These are phyloP conservation scores for Formica exsecta DNA, from an alignment of 1,140 invertebrate genomes.

Conservation along the genomic window DNA sequence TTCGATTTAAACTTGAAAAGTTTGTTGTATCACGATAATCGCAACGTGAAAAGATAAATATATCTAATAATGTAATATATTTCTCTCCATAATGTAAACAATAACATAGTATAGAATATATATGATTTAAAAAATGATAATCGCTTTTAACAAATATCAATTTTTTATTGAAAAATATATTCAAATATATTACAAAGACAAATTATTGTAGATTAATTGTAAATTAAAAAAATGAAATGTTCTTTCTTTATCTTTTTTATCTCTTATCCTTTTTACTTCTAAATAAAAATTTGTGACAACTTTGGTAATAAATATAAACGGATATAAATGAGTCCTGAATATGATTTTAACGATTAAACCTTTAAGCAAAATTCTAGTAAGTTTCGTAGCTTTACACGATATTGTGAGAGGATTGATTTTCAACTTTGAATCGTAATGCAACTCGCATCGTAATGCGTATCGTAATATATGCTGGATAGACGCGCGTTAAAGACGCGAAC, in stretches of 20 bases:
- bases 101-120: background rate
- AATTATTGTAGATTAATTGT: background rate
- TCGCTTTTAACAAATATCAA: conserved; percentile 12
- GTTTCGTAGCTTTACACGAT: background rate
- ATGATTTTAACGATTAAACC: background rate
- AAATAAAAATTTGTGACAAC: background rate
- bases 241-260: background rate
- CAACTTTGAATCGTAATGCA: background rate
- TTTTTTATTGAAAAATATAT: background rate
- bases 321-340: background rate
- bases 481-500: background rate
- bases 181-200: background rate
- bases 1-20: background rate
- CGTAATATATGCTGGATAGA: background rate
- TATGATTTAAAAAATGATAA: background rate
- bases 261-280: background rate
- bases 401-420: background rate
- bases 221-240: no score
- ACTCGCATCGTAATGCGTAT: background rate
- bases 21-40: background rate
- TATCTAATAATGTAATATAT: background rate
- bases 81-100: background rate
- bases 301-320: background rate
- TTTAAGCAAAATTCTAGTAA: background rate
- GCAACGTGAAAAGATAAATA: background rate